Evolutionary conservation across 2,888 invertebrate species (phyloP).

Genomic region (Platycheirus albimanus): DNA sequence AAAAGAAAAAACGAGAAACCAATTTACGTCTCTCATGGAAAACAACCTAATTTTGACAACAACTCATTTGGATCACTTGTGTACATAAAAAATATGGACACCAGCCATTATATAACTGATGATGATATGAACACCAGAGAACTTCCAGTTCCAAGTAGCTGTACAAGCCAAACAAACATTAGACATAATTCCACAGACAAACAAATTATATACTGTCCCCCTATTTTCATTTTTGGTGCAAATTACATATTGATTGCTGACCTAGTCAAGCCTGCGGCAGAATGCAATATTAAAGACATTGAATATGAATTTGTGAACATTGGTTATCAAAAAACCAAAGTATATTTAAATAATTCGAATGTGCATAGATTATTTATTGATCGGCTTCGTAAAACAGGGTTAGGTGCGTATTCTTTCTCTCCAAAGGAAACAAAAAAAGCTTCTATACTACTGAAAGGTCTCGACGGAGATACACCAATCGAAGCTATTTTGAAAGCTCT

Average conservation of each 20-base stretch:
- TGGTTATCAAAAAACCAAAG: constrained; percentile 7
- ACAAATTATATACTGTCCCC: constrained; percentile 9
- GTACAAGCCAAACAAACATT: neutral
- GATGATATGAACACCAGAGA: neutral
- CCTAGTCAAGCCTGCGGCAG: constrained; percentile 14
- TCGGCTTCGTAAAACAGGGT: no score
- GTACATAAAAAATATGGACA: neutral
- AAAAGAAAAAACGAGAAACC: no score
- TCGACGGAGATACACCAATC: constrained; percentile 20
- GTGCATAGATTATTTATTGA: constrained; percentile 10
- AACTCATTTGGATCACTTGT: no score
- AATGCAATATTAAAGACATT: constrained; percentile 12
- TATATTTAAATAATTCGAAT: constrained; percentile 13
- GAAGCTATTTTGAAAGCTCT: constrained; percentile 4
- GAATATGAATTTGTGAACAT: constrained; percentile 19
- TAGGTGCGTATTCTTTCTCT: no score
- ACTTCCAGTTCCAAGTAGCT: no score
- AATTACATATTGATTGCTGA: constrained; percentile 15
- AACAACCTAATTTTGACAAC: no score
- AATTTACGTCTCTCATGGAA: no score
- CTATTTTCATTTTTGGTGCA: constrained; percentile 30
- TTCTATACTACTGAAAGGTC: neutral
- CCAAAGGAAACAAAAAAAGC: constrained; percentile 6
- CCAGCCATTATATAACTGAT: neutral
- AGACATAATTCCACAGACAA: neutral